A percentile compares a stretch with the other conserved stretches of the same genome.
These are phyloP conservation scores for Augochlora pura DNA, from an alignment of 1,140 invertebrate genomes.

Conservation along the genomic window DNA sequence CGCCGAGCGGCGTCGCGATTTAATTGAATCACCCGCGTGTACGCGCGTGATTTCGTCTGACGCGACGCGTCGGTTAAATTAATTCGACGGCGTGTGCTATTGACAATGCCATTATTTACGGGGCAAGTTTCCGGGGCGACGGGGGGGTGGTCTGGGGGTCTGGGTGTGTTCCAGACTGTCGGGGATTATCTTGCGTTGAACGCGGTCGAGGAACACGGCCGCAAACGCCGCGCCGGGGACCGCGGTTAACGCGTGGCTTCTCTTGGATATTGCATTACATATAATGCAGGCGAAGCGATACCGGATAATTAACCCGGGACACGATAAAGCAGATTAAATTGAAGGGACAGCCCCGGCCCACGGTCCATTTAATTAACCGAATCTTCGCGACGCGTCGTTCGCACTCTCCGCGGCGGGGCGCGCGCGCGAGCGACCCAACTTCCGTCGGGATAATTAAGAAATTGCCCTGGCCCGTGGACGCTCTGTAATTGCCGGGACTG, in stretches of 20 bases:
- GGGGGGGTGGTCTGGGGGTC: too few relatives aligned
- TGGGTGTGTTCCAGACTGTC: constrained; percentile 1
- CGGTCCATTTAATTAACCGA: constrained; percentile 18
- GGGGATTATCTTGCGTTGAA: constrained; percentile 40
- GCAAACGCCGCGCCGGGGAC: constrained; percentile 28
- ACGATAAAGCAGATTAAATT: constrained; percentile 26
- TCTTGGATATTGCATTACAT: constrained; percentile 35
- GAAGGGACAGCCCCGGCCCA: not conserved
- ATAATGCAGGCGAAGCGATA: constrained; percentile 17
- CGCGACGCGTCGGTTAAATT: constrained; percentile 10
- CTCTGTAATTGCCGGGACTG: too few relatives aligned
- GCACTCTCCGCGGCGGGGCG: too few relatives aligned
- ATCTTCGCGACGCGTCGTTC: not conserved
- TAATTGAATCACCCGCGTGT: not conserved
- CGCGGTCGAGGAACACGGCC: constrained; percentile 27
- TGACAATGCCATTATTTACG: constrained; percentile 42
- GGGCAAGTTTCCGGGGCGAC: constrained; percentile 1
- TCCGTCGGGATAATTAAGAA: too few relatives aligned
- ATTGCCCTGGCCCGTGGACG: too few relatives aligned
- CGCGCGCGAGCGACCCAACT: too few relatives aligned
- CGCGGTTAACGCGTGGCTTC: constrained; percentile 19
- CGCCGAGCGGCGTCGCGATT: not conserved
- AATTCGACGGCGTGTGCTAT: constrained; percentile 17
- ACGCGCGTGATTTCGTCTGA: not conserved
- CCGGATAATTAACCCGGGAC: constrained; percentile 19